phyloP scores from a whole-genome alignment of 23 tunicate species.

The Halocynthia aurantium region DNA sequence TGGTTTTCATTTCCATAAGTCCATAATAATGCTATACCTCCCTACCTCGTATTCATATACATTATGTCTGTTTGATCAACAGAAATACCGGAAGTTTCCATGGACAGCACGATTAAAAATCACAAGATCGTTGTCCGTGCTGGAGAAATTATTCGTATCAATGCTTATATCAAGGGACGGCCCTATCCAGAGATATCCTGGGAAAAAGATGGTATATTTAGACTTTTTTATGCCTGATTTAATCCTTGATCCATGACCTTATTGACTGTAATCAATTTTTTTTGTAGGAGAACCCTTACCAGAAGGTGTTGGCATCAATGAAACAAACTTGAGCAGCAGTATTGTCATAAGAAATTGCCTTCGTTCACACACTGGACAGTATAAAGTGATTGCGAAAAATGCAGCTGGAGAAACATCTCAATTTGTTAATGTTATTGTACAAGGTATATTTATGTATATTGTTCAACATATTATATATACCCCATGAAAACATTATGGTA shows the following conservation, averaged over 20 bases:
- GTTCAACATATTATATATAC: too few species aligned
- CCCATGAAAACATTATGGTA: too few species aligned
- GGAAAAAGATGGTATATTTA: conserved; percentile 41
- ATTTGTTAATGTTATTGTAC: conserved; percentile 54
- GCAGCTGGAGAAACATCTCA: conserved; percentile 58
- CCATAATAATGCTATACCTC: too few species aligned
- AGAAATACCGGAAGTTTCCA: conserved; percentile 42
- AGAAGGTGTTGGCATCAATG: conserved; percentile 56
- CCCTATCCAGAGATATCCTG: conserved; percentile 62
- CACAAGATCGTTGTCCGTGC: conserved; percentile 49
- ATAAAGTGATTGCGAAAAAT: conserved; percentile 49
- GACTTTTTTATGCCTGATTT: too few species aligned
- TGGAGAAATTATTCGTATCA: conserved; percentile 55
- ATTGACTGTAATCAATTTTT: background rate
- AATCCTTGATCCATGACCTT: background rate
- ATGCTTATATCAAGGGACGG: conserved; percentile 43
- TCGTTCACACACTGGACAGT: conserved; percentile 74
- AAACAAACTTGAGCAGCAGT: conserved; percentile 16
- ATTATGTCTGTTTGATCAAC: conserved; percentile 2
- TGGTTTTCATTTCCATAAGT: background rate
- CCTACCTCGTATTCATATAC: too few species aligned
- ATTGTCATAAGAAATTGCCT: conserved; percentile 58
- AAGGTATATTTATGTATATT: conserved; percentile 3
- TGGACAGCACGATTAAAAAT: conserved; percentile 40
- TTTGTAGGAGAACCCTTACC: conserved; percentile 38